phyloP scores from a whole-genome alignment of 2,888 invertebrate genomes.

The Eupithecia pulchellata region DNA sequence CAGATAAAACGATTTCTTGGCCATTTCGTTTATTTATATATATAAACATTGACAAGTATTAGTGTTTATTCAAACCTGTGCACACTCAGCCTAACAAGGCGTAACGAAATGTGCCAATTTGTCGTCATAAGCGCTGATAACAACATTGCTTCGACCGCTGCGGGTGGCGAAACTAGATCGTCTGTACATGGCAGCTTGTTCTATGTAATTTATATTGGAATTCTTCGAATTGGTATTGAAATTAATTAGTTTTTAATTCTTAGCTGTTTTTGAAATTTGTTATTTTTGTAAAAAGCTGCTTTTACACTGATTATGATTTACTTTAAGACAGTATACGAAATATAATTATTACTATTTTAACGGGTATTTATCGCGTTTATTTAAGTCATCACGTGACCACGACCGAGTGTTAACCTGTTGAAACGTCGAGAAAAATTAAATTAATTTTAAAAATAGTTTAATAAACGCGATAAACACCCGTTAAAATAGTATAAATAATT shows the following conservation, averaged over 20 bases:
- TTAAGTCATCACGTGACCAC: no score
- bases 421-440: no score
- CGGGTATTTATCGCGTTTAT: no score
- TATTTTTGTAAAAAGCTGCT: neutral
- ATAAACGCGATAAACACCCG: no score
- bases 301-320: no score
- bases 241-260: conserved; percentile 13
- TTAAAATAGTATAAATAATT: no score
- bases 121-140: conserved; percentile 30
- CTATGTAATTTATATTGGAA: conserved; percentile 34
- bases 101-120: conserved; percentile 31
- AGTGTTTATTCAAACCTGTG: neutral
- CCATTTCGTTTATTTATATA: no score
- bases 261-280: neutral
- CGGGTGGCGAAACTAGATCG: conserved; percentile 30
- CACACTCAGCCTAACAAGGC: conserved; percentile 18
- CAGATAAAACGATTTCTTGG: no score
- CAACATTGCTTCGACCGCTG: conserved; percentile 21
- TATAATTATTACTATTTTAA: no score
- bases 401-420: no score
- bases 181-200: conserved; percentile 29
- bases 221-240: conserved; percentile 14
- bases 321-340: no score
- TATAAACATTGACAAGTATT: neutral
- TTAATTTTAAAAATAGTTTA: no score